Evolutionary conservation across 2,888 invertebrate genomes (phyloP), one percentile per base, ranked within the genome.

Genomic region (Ennomos fuscantarius): DNA sequence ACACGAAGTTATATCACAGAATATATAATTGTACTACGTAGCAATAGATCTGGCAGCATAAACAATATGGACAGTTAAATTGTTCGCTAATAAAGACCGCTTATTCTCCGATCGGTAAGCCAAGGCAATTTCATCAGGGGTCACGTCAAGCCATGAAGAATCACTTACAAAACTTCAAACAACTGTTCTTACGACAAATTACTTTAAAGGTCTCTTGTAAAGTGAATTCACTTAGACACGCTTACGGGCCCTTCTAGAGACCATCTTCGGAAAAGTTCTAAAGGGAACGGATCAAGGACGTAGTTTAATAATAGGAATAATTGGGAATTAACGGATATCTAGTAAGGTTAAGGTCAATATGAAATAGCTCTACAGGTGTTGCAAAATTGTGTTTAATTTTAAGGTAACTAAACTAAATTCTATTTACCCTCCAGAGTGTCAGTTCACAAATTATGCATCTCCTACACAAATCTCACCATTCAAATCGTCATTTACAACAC

Each of bases 161-260:
- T 69, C 72, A 70, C 70, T 75, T 71, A 69, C 68, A 60, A 60
- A 45, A 58, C 62, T 64, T 24, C n/a, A n/a, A 66, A 69, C 62
- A 64, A 63, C 66, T 52, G 61, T 65, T 66, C 62, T 71, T 47
- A 47, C 69, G 56, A 58, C 53, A 67, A 70, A 71, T 75, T 72
- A 69, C 70, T 45, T 33, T 62, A 65, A 71, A 66, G 63, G 66
- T 62, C 62, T 59, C 50, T 47, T 40, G 62, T 65, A 63, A 64
- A 64, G 59, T 62, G 60, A 65, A 66, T 68, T 70, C 70, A 69
- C 69, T 70, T 73, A 62, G 53, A 54, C 48, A 55, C 51, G 54
- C 48, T 51, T 34, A 12, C 33, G 53, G 45, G 32, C 39, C 54
- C 53, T 50, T 49, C 11, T 35, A 48, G 31, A 39, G 43, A 13